These are phyloP conservation scores for Polydrusus tereticollis DNA, from an alignment of 2,888 invertebrate genomes.

Conservation along the genomic window DNA sequence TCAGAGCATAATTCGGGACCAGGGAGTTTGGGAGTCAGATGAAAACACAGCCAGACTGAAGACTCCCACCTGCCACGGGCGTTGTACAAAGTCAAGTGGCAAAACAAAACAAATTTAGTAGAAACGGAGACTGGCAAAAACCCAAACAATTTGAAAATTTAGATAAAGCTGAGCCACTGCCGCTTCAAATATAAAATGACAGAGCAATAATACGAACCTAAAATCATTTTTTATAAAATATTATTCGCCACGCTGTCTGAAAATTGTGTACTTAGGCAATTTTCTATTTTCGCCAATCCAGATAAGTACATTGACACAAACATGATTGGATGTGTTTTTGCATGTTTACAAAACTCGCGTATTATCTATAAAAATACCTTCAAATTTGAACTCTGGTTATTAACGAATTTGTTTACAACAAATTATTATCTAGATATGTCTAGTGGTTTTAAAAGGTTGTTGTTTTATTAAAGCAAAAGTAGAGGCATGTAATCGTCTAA, in stretches of 20 bases:
- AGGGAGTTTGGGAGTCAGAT: no score
- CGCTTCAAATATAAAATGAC: no score
- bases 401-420: constrained; percentile 1
- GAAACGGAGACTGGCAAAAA: no score
- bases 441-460: constrained; percentile 1
- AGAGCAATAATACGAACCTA: no score
- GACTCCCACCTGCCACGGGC: no score
- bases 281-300: background rate
- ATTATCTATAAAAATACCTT: background rate
- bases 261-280: background rate
- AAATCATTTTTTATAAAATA: background rate
- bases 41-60: no score
- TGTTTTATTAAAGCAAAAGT: constrained; percentile 8
- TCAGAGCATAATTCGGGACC: no score
- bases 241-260: background rate
- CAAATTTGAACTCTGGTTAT: background rate
- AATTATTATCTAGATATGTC: background rate
- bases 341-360: background rate
- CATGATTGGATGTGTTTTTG: background rate
- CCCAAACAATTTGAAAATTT: no score
- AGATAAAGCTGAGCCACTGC: no score
- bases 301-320: background rate
- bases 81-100: no score
- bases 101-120: no score
- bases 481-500: constrained; percentile 4